These are phyloP conservation scores for Fabriciana adippe DNA, from an alignment of 2,888 invertebrate species.

Conservation along the genomic window DNA sequence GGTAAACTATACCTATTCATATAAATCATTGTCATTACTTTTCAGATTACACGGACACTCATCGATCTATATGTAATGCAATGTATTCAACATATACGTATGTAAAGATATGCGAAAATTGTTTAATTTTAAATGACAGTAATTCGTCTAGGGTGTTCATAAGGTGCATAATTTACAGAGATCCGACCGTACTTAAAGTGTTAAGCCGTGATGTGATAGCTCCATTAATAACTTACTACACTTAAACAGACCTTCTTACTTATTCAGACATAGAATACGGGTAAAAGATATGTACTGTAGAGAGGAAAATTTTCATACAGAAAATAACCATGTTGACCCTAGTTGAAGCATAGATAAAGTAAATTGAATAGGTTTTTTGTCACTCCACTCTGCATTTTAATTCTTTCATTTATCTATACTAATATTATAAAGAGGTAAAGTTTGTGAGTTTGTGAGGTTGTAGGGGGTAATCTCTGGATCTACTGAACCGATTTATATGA, in stretches of 20 bases:
- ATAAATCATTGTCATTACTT: too few relatives aligned
- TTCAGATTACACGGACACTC: too few relatives aligned
- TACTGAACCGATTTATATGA: too few relatives aligned
- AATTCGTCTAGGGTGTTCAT: slow-evolving; percentile 51
- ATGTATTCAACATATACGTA: slow-evolving; percentile 9
- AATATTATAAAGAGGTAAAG: too few relatives aligned
- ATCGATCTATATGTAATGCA: too few relatives aligned
- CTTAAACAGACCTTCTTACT: slow-evolving; percentile 49
- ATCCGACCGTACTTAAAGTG: slow-evolving; percentile 68
- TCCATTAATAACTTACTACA: slow-evolving; percentile 64
- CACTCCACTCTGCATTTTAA: too few relatives aligned
- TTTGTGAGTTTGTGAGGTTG: too few relatives aligned
- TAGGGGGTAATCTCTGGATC: too few relatives aligned
- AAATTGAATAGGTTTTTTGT: too few relatives aligned
- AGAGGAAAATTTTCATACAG: slow-evolving; percentile 17
- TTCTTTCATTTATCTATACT: too few relatives aligned
- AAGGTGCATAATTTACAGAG: slow-evolving; percentile 60
- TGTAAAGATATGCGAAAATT: slow-evolving; percentile 11
- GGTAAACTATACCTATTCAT: too few relatives aligned
- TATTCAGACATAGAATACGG: slow-evolving; percentile 52
- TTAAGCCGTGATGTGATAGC: slow-evolving; percentile 62
- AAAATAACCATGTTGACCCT: neutral
- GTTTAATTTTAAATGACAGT: slow-evolving; percentile 48
- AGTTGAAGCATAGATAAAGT: neutral
- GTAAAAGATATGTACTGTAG: slow-evolving; percentile 11